Conservation (phyloP, 2,113 vertebrate genomes). For the Nasalis larvatus region DNA sequence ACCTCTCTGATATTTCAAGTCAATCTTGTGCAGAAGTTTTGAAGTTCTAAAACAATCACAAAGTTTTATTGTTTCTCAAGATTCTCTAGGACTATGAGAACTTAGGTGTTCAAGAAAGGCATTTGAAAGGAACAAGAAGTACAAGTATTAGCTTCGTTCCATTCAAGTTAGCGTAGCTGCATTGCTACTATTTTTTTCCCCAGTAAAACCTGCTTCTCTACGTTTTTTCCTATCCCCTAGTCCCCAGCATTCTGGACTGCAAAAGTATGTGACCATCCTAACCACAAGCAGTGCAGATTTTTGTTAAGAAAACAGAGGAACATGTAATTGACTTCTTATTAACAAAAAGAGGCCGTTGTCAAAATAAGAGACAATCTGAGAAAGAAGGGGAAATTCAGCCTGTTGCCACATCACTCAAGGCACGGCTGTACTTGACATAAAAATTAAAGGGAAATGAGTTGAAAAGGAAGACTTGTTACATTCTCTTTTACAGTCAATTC, state of each 20-base stretch:
- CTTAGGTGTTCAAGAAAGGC: background rate
- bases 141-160: background rate
- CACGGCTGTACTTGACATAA: background rate
- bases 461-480: background rate
- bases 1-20: background rate
- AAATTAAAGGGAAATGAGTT: background rate
- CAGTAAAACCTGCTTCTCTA: background rate
- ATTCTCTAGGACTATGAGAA: background rate
- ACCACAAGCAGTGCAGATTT: background rate
- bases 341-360: background rate
- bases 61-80: background rate
- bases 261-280: background rate
- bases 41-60: background rate
- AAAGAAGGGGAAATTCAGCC: background rate
- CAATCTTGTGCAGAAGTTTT: background rate
- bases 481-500: background rate
- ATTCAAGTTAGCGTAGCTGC: background rate
- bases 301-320: background rate
- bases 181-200: background rate
- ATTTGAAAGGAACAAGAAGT: background rate
- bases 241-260: background rate
- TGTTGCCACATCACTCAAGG: background rate
- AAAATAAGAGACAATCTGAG: background rate
- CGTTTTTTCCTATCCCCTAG: background rate
- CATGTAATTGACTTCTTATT: background rate